Base-by-base conservation (phyloP, 2,113 vertebrate genomes). In the Penelope pileata region DNA sequence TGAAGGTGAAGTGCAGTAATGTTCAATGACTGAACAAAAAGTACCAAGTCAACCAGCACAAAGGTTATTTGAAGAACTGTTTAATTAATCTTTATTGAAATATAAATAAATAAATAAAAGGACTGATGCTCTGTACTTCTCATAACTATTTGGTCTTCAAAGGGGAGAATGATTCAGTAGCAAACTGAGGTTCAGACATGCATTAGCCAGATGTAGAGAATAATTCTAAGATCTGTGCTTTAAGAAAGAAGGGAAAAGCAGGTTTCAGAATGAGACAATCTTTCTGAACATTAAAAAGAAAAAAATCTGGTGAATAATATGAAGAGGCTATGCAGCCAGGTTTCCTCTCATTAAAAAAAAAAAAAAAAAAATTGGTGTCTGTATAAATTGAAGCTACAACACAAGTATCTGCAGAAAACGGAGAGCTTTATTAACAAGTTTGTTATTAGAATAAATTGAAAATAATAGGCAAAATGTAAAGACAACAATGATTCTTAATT, bases 401-500 rank as follows among this genome's bases (percentile, higher is more conserved):
- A 26, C 69, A 93, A 90, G 58, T 86, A 85, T 76, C 83, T 88
- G 72, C 43, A 93, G 54, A 87, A 88, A 97, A 94, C 6, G 24
- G 82, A 95, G 69, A 38, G 82, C n/a, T 93, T 94, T 96, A 94
- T 93, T 97, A 96, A 69, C 30, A 94, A 72, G 11, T 82, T 92
- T 66, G 73, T 87, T 85, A 74, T 58, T 82, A 90, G 81, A 96
- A 83, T 74, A 94, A 68, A 81, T 88, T 83, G 16, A 92, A 96
- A 95, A 83, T 88, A 96, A 94, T 86, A 42, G 60, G 58, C 22
- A 91, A 96, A 78, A 68, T 50, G 15, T 93, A 94, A 94, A 32
- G 54, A 87, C 16, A 88, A 93, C 72, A 91, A 84, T 78, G 72
- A 64, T 94, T 94, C 88, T 88, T 83, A 96, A 97, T 95, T 93